These are phyloP conservation scores for Philereme transversata DNA, from an alignment of 2,888 invertebrate genomes.

Conservation along the genomic window DNA sequence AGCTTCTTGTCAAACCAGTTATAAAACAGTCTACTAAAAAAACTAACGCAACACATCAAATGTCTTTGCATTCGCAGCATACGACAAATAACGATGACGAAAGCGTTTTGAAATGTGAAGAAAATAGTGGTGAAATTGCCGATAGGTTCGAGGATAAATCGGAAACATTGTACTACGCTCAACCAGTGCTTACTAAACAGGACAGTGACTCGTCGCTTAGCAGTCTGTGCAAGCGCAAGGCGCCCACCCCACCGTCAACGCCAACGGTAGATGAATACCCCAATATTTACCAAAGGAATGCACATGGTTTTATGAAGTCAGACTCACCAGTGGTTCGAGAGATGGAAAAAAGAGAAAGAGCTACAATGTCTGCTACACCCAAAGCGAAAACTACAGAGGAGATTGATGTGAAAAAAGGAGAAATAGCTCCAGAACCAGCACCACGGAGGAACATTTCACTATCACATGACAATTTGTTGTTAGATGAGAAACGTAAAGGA, in stretches of 20 bases:
- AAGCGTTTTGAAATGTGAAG: slow-evolving; percentile 57
- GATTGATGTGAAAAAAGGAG: slow-evolving; percentile 60
- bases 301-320: slow-evolving; percentile 80
- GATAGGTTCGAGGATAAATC: slow-evolving; percentile 68
- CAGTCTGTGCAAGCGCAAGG: slow-evolving; percentile 88
- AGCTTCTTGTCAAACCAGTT: slow-evolving; percentile 82
- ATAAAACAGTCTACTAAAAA: slow-evolving; percentile 81
- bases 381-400: slow-evolving; percentile 65
- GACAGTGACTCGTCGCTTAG: slow-evolving; percentile 83
- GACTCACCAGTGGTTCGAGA: slow-evolving; percentile 89
- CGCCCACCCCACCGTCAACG: slow-evolving; percentile 88
- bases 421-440: slow-evolving; percentile 85
- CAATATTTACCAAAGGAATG: slow-evolving; percentile 85
- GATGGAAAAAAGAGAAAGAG: slow-evolving; percentile 90
- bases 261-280: slow-evolving; percentile 77
- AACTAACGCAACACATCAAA: slow-evolving; percentile 68
- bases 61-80: slow-evolving; percentile 81
- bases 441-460: slow-evolving; percentile 88
- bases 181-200: slow-evolving; percentile 81
- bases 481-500: slow-evolving; percentile 87
- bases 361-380: slow-evolving; percentile 60
- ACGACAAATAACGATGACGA: slow-evolving; percentile 68
- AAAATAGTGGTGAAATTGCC: slow-evolving; percentile 70
- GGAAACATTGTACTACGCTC: slow-evolving; percentile 73
- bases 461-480: slow-evolving; percentile 88